A percentile compares a stretch with the other conserved stretches of the same genome.
Evolutionary conservation across 2,888 invertebrate species (phyloP).

Genomic region (Drosophila subsilvestris): DNA sequence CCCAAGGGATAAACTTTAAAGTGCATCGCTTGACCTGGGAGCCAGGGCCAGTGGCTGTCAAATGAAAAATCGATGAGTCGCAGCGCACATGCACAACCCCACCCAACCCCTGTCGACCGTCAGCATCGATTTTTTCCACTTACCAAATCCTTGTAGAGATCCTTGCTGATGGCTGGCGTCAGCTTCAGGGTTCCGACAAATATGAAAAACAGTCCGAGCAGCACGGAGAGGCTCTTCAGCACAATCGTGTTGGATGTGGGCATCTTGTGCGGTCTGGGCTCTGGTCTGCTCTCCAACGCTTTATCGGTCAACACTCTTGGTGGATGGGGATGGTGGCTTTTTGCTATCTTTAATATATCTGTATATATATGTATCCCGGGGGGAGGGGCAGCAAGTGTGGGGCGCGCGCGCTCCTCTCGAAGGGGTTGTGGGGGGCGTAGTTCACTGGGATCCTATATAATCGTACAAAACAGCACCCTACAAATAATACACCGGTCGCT

Average conservation of each 20-base stretch:
- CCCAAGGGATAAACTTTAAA: background rate
- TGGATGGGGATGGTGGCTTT: conserved; percentile 1
- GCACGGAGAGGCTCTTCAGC: conserved; percentile 94
- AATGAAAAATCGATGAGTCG: conserved; percentile 55
- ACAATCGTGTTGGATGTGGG: conserved; percentile 88
- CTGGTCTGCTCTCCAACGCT: background rate
- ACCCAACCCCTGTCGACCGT: conserved; percentile 17
- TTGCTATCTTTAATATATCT: background rate
- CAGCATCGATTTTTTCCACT: conserved; percentile 82
- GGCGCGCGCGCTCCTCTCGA: conserved; percentile 35
- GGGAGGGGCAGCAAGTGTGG: conserved; percentile 36
- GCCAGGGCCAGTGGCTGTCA: background rate
- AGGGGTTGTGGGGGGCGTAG: conserved; percentile 23
- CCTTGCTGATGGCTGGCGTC: conserved; percentile 95
- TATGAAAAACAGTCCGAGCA: conserved; percentile 96
- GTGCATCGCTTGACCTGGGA: background rate
- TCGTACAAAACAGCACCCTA: conserved; percentile 64
- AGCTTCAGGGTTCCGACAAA: conserved; percentile 97
- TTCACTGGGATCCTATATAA: conserved; percentile 35
- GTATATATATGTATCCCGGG: conserved; percentile 15
- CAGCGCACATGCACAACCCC: background rate
- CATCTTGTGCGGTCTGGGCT: conserved; percentile 67
- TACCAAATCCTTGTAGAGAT: conserved; percentile 98
- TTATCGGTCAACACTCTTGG: conserved; percentile 34
- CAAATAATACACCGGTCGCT: conserved; percentile 68